These are phyloP conservation scores for Lagria hirta DNA, from an alignment of 2,888 invertebrate genomes.

Conservation along the genomic window DNA sequence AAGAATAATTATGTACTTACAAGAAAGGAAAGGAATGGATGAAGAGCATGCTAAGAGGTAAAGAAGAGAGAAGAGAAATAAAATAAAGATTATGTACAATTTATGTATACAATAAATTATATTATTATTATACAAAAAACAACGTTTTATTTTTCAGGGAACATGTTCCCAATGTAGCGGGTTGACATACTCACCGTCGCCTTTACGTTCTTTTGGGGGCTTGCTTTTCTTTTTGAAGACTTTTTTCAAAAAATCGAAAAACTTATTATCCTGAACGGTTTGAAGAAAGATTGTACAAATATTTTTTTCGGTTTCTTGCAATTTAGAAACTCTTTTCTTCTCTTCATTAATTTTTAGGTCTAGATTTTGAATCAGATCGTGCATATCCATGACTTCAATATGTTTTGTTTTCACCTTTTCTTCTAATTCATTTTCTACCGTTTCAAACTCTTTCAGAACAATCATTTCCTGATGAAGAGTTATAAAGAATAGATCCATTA, in stretches of 20 bases:
- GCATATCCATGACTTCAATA: slow-evolving; percentile 55
- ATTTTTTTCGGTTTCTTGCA: slow-evolving; percentile 55
- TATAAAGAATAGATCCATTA: slow-evolving; percentile 65
- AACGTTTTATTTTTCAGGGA: no score
- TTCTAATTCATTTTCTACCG: slow-evolving; percentile 65
- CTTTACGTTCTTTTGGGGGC: slow-evolving; percentile 62
- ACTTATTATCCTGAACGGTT: slow-evolving; percentile 69
- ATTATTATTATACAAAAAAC: no score
- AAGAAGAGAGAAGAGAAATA: no score
- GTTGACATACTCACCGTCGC: slow-evolving; percentile 58
- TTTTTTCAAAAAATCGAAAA: slow-evolving; percentile 73
- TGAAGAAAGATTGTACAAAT: slow-evolving; percentile 60
- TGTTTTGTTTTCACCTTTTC: slow-evolving; percentile 49
- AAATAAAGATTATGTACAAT: no score
- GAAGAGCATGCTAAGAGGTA: no score
- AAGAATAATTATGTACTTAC: no score
- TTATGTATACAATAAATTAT: no score
- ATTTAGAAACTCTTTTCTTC: slow-evolving; percentile 51
- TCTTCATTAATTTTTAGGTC: slow-evolving; percentile 59
- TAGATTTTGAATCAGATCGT: slow-evolving; percentile 57
- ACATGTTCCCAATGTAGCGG: no score
- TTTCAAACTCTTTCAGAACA: slow-evolving; percentile 72
- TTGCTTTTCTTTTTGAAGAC: slow-evolving; percentile 85
- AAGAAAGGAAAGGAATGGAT: no score
- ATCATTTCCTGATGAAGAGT: slow-evolving; percentile 74